phyloP scores from a whole-genome alignment of 2,888 invertebrate species.

The Cosmorhoe ocellata region DNA sequence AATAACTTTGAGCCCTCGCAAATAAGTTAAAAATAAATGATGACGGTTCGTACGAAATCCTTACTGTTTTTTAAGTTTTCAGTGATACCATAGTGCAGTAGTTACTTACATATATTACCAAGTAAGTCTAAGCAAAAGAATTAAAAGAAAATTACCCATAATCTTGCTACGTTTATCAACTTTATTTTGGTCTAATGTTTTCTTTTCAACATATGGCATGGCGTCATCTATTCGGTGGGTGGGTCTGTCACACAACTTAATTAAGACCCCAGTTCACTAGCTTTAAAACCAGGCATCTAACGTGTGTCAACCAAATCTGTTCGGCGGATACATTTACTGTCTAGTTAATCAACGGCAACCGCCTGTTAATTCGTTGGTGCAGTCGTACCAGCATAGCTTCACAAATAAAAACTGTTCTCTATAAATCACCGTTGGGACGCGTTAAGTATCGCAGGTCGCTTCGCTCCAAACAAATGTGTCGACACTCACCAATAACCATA shows the following conservation, averaged over 20 bases:
- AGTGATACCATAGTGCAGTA: too few relatives aligned
- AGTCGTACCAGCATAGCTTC: constrained; percentile 6
- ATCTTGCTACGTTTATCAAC: too few relatives aligned
- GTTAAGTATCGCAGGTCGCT: constrained; percentile 58
- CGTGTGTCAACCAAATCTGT: too few relatives aligned
- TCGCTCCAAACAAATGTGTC: constrained; percentile 68
- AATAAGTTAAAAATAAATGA: constrained; percentile 6
- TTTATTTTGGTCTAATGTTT: constrained; percentile 3
- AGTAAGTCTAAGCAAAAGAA: too few relatives aligned
- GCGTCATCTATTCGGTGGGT: constrained; percentile 26
- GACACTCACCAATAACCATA: constrained; percentile 59
- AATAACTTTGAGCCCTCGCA: constrained; percentile 2
- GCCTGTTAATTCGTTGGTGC: neutral
- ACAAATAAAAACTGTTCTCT: constrained; percentile 39
- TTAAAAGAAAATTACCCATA: too few relatives aligned
- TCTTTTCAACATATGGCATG: constrained; percentile 23
- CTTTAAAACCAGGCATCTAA: neutral
- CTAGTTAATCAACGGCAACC: neutral
- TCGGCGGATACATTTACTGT: too few relatives aligned
- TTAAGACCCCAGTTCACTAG: constrained; percentile 5
- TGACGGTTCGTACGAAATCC: neutral
- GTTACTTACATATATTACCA: too few relatives aligned
- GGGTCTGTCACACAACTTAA: constrained; percentile 42
- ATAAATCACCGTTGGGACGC: constrained; percentile 66
- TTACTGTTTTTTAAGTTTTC: too few relatives aligned